These are phyloP conservation scores for Zygaena filipendulae DNA, from an alignment of 2,888 invertebrate genomes.

Conservation along the genomic window DNA sequence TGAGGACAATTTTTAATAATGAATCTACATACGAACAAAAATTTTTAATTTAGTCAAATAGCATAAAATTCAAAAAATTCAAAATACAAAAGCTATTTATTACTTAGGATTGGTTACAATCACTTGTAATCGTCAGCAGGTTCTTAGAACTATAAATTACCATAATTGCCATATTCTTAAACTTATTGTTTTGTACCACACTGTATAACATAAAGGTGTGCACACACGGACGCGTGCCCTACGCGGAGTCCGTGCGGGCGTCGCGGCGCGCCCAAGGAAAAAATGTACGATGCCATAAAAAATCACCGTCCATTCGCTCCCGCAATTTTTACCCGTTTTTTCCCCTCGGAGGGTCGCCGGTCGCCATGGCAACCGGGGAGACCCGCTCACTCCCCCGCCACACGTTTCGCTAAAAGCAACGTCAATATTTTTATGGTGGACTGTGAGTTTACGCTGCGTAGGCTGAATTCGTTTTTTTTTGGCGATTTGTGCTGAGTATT, in stretches of 20 bases:
- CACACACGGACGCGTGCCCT: constrained; percentile 30
- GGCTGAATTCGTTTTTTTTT: constrained; percentile 16
- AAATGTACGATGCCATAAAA: constrained; percentile 68
- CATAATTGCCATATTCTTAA: too few species aligned
- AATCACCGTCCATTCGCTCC: constrained; percentile 62
- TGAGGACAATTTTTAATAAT: too few species aligned
- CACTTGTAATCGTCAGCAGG: too few species aligned
- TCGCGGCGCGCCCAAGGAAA: constrained; percentile 50
- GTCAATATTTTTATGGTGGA: constrained; percentile 56
- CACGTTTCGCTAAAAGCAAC: constrained; percentile 38
- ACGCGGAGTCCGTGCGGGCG: constrained; percentile 28
- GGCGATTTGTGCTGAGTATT: constrained; percentile 9
- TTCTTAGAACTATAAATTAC: too few species aligned
- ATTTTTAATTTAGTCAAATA: too few species aligned
- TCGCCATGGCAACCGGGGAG: constrained; percentile 47
- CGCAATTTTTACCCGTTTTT: constrained; percentile 67
- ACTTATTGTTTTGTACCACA: too few species aligned
- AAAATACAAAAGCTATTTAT: too few species aligned
- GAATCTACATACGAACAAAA: too few species aligned
- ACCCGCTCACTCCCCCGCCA: constrained; percentile 30
- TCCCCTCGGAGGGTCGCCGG: constrained; percentile 62
- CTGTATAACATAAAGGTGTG: too few species aligned
- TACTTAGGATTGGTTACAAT: too few species aligned
- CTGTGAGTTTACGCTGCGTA: constrained; percentile 11
- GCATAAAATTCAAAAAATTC: too few species aligned